Percentiles rank a stretch among this genome's conserved stretches.
Conservation (phyloP, 2,888 invertebrate species). For the Ophion costatus region DNA sequence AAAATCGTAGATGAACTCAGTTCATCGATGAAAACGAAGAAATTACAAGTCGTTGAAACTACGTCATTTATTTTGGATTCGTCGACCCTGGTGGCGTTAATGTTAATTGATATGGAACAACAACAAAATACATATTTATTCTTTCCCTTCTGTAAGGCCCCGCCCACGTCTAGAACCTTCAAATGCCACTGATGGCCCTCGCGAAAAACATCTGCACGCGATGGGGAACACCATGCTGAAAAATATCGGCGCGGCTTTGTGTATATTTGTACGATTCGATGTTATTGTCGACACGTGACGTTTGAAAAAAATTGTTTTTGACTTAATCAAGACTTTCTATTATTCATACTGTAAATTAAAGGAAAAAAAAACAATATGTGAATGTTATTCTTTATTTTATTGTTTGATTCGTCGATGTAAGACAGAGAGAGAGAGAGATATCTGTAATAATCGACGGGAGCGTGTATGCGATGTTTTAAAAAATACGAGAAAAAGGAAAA, state of each 20-base stretch:
- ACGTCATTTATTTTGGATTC: constrained; percentile 59
- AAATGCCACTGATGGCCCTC: constrained; percentile 29
- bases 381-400: constrained; percentile 33
- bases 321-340: constrained; percentile 52
- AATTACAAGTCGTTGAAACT: constrained; percentile 52
- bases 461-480: constrained; percentile 38
- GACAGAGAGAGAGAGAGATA: not conserved
- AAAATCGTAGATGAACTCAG: constrained; percentile 18
- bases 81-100: constrained; percentile 47
- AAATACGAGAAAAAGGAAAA: constrained; percentile 18
- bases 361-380: constrained; percentile 37
- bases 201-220: constrained; percentile 5
- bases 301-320: constrained; percentile 51
- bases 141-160: constrained; percentile 20
- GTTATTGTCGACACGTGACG: constrained; percentile 66
- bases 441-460: constrained; percentile 47
- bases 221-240: constrained; percentile 20
- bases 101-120: constrained; percentile 6
- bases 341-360: constrained; percentile 55
- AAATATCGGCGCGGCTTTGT: constrained; percentile 74
- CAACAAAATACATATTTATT: constrained; percentile 62
- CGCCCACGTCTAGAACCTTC: constrained; percentile 18
- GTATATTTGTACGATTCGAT: constrained; percentile 79
- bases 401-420: constrained; percentile 46
- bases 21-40: not conserved